Evolutionary conservation across 2,797 vertebrate genomes (phyloP).

Genomic region (Myioborus melanocephalus): DNA sequence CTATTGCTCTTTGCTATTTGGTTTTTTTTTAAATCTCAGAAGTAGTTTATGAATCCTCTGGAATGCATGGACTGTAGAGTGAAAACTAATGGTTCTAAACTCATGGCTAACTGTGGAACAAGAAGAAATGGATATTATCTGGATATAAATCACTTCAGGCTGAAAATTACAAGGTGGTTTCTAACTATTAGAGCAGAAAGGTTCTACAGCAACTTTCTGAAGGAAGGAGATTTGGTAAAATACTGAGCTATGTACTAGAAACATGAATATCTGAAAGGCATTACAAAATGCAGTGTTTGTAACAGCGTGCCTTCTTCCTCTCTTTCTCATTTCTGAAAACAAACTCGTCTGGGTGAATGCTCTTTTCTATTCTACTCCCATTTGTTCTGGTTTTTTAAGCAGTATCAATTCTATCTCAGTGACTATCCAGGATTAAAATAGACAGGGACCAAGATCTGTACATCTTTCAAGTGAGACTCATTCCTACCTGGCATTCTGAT

Average conservation of each 20-base stretch:
- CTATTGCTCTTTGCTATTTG: not conserved
- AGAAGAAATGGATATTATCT: not conserved
- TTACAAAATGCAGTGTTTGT: not conserved
- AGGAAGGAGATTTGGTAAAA: not conserved
- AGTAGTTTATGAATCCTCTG: not conserved
- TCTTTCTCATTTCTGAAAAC: slow-evolving; percentile 1
- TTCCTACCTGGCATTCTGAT: not conserved
- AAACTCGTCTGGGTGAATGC: not conserved
- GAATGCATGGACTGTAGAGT: not conserved
- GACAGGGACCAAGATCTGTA: not conserved
- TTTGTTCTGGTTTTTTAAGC: not conserved
- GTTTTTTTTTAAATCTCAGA: not conserved
- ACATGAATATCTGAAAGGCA: not conserved
- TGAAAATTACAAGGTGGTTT: not conserved
- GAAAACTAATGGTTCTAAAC: not conserved
- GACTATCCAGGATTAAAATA: not conserved
- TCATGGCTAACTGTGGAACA: not conserved
- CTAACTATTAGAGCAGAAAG: not conserved
- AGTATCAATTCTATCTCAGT: not conserved
- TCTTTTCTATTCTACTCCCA: not conserved
- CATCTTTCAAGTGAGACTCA: not conserved
- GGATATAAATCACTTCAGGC: not conserved
- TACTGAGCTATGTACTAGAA: not conserved
- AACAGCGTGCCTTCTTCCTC: not conserved
- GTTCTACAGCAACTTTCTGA: not conserved